Evolutionary conservation across 2,888 invertebrate species (phyloP), one percentile per base, ranked within the genome.

Genomic region (Macropis europaea): DNA sequence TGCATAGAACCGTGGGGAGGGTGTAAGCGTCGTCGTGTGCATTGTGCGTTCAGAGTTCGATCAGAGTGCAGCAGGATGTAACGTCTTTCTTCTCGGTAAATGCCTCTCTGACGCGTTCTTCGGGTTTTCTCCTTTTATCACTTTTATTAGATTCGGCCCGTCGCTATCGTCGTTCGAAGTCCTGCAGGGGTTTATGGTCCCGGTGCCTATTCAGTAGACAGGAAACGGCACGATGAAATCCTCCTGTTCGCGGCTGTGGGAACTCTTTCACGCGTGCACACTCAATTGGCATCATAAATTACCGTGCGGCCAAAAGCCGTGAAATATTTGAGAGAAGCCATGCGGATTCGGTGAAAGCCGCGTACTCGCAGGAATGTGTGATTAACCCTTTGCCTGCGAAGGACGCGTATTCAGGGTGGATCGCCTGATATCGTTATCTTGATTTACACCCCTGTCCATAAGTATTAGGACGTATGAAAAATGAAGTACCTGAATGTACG

Each of bases 221-320:
- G 73, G 75, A 73, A 77, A 81, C 66, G 66, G 73, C 76, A 72
- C 43, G 68, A 42, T 50, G 38, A 76, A 53, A 78, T 73, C 56
- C 77, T 76, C 40, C 60, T 45, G 59, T 62, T 64, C 61, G 79
- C 72, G 67, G 48, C 61, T 57, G 72, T 52, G 60, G 56, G 56
- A 67, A 77, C 79, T 79, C 76, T 76, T 77, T 81, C 67, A 72
- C 69, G 43, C 60, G 63, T 30, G 61, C 63, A 52, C 68, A 48
- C 63, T 77, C 82, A 54, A 82, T 77, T 77, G 70, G 64, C 57
- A 66, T 63, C 74, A 74, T 81, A 81, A 81, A 81, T 82, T 75
- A 73, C 59, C 26, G 28, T 11, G 22, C 32, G 22, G n/a, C 9
- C 7, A 9, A 48, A n/a, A 22, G 38, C 22, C 13, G 32, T 50